These are phyloP conservation scores for Julus scandinavius DNA, from an alignment of 2,888 invertebrate genomes.

Conservation along the genomic window DNA sequence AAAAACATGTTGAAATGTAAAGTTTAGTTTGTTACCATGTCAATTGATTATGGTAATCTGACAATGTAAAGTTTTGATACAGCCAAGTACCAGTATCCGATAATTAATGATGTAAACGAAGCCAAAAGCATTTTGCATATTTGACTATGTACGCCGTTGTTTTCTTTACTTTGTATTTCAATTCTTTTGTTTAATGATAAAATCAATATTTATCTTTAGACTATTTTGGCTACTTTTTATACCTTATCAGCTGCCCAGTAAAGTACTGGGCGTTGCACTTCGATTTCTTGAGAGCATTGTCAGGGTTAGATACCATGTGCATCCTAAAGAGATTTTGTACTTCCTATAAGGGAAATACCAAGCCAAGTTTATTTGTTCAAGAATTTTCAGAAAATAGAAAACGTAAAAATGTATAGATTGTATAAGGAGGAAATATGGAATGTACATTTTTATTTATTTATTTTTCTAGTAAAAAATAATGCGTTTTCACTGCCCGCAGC, in stretches of 20 bases:
- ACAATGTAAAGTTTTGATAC: not conserved
- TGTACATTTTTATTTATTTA: not conserved
- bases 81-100: no score
- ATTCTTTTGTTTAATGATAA: not conserved
- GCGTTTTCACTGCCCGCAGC: not conserved
- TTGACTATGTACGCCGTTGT: no score
- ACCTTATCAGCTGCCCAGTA: not conserved
- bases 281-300: not conserved
- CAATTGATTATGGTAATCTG: not conserved
- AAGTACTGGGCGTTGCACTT: not conserved
- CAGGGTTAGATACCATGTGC: not conserved
- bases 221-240: not conserved
- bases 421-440: not conserved
- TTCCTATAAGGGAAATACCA: not conserved
- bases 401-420: not conserved
- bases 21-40: not conserved
- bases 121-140: no score
- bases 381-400: conserved; percentile 20
- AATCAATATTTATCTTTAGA: not conserved
- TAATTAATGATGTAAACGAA: no score
- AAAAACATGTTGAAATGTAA: not conserved
- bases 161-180: not conserved
- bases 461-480: not conserved
- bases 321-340: no score
- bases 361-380: not conserved